Conservation (phyloP, 2,113 vertebrate genomes). For the Ptyas mucosa region DNA sequence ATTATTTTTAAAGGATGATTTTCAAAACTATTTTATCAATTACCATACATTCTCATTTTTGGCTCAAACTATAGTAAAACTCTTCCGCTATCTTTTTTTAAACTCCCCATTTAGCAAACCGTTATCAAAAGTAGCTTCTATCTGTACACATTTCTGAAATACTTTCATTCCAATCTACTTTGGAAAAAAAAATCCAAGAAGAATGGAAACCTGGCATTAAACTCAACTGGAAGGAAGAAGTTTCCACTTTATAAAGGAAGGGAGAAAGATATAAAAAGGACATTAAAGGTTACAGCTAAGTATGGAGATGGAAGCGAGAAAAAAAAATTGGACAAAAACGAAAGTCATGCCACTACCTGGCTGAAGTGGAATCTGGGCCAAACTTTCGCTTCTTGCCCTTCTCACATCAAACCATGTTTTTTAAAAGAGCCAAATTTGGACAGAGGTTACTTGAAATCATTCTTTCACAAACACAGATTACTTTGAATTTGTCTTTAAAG, state of each 20-base stretch:
- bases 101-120: constrained; percentile 3
- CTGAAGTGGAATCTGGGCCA: neutral
- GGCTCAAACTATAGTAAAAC: constrained; percentile 15
- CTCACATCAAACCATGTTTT: neutral
- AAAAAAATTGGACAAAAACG: neutral
- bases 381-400: neutral
- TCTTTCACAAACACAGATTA: constrained; percentile 11
- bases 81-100: constrained; percentile 26
- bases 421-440: neutral
- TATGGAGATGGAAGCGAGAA: constrained; percentile 31
- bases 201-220: constrained; percentile 56
- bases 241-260: constrained; percentile 42
- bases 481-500: constrained; percentile 9
- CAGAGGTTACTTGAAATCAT: constrained; percentile 18
- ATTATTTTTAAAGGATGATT: no score
- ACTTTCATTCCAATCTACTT: constrained; percentile 23
- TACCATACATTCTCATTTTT: accelerated
- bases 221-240: constrained; percentile 46
- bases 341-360: constrained; percentile 2
- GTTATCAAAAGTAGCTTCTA: constrained; percentile 41
- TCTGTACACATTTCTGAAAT: constrained; percentile 40
- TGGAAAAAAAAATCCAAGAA: constrained; percentile 42
- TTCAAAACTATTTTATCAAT: constrained; percentile 28
- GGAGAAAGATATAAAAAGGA: constrained; percentile 36
- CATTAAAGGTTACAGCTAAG: constrained; percentile 8